Evolutionary conservation across 2,888 invertebrate species (phyloP).

Genomic region (Dexiosoma caninum): DNA sequence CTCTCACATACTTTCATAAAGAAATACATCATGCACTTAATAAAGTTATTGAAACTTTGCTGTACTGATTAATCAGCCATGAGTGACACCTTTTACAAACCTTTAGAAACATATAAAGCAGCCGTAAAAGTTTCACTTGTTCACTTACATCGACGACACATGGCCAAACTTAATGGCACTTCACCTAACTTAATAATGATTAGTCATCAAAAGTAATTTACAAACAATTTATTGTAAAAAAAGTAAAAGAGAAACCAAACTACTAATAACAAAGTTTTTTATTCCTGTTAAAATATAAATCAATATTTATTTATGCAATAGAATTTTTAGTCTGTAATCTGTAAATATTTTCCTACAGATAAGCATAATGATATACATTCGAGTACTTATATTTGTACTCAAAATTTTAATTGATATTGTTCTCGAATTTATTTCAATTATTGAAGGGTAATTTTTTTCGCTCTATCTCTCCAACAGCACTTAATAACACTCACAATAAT

Average conservation of each 20-base stretch:
- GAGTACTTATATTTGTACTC: not conserved
- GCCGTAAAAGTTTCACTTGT: not conserved
- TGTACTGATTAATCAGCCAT: no score
- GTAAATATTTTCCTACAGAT: not conserved
- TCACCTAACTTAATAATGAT: constrained; percentile 40
- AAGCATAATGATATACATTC: not conserved
- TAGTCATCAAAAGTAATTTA: constrained; percentile 58
- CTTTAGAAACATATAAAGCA: not conserved
- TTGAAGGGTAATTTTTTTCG: not conserved
- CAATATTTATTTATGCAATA: not conserved
- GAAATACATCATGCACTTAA: not conserved
- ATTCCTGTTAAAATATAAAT: constrained; percentile 28
- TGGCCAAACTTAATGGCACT: constrained; percentile 40
- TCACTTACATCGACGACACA: not conserved
- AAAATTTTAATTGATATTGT: constrained; percentile 39
- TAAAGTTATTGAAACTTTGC: constrained; percentile 31
- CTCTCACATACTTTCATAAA: not conserved
- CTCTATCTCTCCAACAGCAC: not conserved
- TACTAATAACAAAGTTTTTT: constrained; percentile 19
- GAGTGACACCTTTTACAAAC: constrained; percentile 21
- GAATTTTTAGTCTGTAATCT: not conserved
- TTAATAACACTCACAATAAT: constrained; percentile 3
- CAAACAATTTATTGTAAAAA: constrained; percentile 27
- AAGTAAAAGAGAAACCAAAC: no score
- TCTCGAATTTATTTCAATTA: constrained; percentile 11